Conservation (phyloP, 2,113 vertebrate species). For the Lonchura striata region DNA sequence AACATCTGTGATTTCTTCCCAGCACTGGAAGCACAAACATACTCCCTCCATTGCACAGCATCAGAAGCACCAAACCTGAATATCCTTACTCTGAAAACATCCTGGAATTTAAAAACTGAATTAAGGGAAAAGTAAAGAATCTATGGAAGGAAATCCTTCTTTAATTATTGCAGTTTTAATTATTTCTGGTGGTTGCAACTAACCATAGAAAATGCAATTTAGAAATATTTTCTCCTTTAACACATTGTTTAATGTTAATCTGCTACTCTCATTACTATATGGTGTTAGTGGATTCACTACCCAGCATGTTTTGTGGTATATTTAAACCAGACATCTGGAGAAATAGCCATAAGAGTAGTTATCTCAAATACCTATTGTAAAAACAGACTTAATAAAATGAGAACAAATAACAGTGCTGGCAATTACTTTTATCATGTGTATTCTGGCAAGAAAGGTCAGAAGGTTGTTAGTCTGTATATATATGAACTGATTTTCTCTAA, state of each 20-base stretch:
- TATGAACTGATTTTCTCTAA: conserved; percentile 64
- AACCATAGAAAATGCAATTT: not conserved
- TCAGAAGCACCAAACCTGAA: not conserved
- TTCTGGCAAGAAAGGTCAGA: conserved; percentile 52
- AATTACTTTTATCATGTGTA: conserved; percentile 35
- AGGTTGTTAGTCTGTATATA: conserved; percentile 48
- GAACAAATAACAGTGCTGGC: conserved; percentile 49
- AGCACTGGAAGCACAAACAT: not conserved
- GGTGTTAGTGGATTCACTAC: not conserved
- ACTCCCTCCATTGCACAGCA: not conserved
- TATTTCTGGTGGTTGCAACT: not conserved
- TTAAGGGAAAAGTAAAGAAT: not conserved
- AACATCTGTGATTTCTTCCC: not conserved
- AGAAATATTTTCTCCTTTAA: not conserved
- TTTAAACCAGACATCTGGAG: conserved; percentile 31
- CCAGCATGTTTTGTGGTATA: not conserved
- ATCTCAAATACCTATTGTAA: conserved; percentile 46
- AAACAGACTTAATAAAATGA: conserved; percentile 61
- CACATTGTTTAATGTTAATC: conserved; percentile 1
- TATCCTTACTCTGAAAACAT: not conserved
- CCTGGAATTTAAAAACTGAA: not conserved
- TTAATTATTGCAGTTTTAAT: not conserved
- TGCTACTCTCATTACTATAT: not conserved
- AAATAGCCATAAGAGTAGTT: conserved; percentile 41
- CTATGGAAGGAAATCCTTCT: not conserved